Conservation (phyloP, 2,797 vertebrate species). For the Balearica regulorum region DNA sequence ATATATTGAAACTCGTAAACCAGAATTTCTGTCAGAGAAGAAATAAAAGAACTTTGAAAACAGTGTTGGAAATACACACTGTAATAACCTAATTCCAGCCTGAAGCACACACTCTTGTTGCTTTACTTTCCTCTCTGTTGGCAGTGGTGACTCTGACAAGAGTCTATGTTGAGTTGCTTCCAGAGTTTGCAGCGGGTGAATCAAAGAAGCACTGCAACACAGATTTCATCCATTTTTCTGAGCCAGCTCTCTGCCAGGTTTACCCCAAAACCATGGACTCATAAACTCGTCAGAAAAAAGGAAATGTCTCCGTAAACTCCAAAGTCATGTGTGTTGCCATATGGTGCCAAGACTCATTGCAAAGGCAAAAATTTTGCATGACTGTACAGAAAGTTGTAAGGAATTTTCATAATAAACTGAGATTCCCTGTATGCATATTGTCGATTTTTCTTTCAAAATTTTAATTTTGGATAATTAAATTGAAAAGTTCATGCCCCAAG, state of each 20-base stretch:
- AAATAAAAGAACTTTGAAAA: neutral
- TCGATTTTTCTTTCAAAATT: neutral
- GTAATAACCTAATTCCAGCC: neutral
- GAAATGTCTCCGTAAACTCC: neutral
- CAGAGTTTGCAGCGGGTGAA: accelerated
- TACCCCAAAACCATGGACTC: neutral
- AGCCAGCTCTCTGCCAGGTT: neutral
- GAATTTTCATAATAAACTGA: neutral
- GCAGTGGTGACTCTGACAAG: neutral
- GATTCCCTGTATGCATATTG: neutral
- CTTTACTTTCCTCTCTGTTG: neutral
- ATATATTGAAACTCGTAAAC: neutral
- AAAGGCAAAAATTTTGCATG: neutral
- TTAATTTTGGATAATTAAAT: neutral
- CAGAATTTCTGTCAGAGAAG: neutral
- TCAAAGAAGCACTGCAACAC: neutral
- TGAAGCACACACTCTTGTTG: neutral
- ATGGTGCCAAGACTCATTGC: neutral
- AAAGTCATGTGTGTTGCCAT: neutral
- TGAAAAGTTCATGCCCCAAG: neutral
- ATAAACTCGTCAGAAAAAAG: neutral
- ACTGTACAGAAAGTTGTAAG: neutral
- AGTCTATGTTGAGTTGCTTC: neutral
- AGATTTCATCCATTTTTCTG: neutral
- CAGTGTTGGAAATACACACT: neutral